phyloP scores from a whole-genome alignment of 2,113 vertebrate species.

The Nansenia antarctica region DNA sequence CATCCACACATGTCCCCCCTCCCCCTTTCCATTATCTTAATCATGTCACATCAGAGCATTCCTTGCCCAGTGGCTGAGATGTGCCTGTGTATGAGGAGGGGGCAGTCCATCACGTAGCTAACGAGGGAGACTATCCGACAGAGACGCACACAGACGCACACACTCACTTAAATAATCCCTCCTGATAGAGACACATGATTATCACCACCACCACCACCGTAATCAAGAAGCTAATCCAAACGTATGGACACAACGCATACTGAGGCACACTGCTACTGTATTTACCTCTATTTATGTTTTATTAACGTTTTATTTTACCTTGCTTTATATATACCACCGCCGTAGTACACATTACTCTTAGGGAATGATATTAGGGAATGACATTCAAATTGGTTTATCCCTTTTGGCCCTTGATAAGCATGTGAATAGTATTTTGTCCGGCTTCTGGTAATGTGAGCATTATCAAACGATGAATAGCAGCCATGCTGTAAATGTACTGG shows the following conservation, averaged over 20 bases:
- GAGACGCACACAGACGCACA: too few relatives aligned
- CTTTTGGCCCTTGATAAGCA: constrained; percentile 64
- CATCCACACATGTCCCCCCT: constrained; percentile 1
- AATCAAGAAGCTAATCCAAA: constrained; percentile 29
- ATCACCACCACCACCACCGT: constrained; percentile 25
- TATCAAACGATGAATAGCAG: constrained; percentile 57
- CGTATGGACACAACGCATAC: constrained; percentile 8
- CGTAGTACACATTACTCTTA: constrained; percentile 55
- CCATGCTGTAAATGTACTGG: constrained; percentile 42
- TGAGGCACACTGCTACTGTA: background rate
- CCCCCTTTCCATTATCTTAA: constrained; percentile 34
- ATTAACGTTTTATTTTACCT: constrained; percentile 33
- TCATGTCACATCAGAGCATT: constrained; percentile 37
- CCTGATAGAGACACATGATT: constrained; percentile 23
- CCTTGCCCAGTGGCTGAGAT: constrained; percentile 2
- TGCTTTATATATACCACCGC: constrained; percentile 54
- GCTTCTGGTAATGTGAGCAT: constrained; percentile 55
- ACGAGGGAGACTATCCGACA: constrained; percentile 52
- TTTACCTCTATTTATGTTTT: background rate
- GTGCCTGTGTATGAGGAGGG: background rate
- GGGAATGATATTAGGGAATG: too few relatives aligned
- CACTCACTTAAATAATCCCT: constrained; percentile 49
- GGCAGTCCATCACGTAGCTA: constrained; percentile 53
- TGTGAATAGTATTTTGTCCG: constrained; percentile 65
- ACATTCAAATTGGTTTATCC: constrained; percentile 62